These are phyloP conservation scores for Sebastes reedi DNA, from an alignment of 2,797 vertebrate genomes.

Conservation along the genomic window DNA sequence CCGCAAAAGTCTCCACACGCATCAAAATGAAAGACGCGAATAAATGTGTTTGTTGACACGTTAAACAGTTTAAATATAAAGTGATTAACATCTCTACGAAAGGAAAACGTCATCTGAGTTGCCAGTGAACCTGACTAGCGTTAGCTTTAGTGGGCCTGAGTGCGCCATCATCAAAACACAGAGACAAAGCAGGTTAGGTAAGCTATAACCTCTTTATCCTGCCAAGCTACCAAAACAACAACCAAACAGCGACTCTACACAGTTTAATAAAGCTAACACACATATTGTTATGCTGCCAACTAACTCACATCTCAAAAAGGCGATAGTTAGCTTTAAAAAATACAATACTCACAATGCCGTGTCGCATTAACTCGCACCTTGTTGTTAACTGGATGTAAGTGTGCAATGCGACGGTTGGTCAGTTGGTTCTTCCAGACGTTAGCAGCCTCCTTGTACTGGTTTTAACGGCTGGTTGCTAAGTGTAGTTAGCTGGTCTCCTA, in stretches of 20 bases:
- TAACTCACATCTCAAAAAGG: neutral
- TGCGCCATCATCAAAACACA: conserved; percentile 77
- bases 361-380: conserved; percentile 66
- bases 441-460: neutral
- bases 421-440: conserved; percentile 3
- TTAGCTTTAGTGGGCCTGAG: conserved; percentile 73
- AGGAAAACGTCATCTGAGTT: neutral
- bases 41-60: neutral
- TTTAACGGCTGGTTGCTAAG: neutral
- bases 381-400: conserved; percentile 22
- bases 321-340: neutral
- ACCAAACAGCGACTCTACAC: neutral
- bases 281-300: accelerated
- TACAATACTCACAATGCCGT: conserved; percentile 63
- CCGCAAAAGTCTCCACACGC: conserved; percentile 7
- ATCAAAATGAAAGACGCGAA: neutral
- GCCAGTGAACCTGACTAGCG: conserved; percentile 43
- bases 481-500: neutral
- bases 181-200: conserved; percentile 75
- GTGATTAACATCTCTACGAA: accelerated
- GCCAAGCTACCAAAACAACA: neutral
- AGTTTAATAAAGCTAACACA: neutral
- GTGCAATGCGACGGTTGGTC: conserved; percentile 46
- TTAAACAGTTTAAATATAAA: neutral
- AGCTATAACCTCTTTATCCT: conserved; percentile 42